Conservation (phyloP, 2,113 vertebrate genomes). For the Lagopus muta region DNA sequence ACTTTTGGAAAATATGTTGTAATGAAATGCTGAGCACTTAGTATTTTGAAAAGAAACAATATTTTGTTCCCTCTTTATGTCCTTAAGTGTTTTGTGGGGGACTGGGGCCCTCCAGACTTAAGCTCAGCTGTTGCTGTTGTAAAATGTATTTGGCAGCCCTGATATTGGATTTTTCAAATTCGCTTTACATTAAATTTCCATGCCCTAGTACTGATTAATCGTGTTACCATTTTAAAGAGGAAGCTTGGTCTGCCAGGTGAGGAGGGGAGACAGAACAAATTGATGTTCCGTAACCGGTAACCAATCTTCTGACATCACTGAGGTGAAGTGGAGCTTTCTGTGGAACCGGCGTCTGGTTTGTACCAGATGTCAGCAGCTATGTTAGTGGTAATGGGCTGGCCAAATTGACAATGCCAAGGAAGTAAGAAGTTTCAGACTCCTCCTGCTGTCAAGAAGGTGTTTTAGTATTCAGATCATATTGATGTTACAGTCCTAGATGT, state of each 20-base stretch:
- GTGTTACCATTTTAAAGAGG: slow-evolving; percentile 56
- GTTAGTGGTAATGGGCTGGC: not conserved
- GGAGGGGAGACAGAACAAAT: slow-evolving; percentile 56
- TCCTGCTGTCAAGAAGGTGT: not conserved
- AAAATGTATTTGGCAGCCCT: slow-evolving; percentile 55
- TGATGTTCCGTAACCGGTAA: slow-evolving; percentile 1
- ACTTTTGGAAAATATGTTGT: not conserved
- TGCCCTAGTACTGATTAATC: slow-evolving; percentile 39
- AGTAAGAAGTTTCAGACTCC: not conserved
- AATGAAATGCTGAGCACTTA: not conserved
- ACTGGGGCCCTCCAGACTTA: not conserved
- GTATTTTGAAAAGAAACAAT: not conserved
- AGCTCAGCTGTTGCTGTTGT: not conserved
- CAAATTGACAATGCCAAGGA: not conserved
- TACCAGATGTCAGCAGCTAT: not conserved
- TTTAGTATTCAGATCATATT: not conserved
- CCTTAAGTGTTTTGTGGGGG: not conserved
- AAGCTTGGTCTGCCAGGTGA: slow-evolving; percentile 14
- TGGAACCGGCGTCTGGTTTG: not conserved
- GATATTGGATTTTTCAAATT: slow-evolving; percentile 38
- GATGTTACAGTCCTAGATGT: not conserved
- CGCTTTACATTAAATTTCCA: slow-evolving; percentile 43
- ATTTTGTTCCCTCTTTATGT: not conserved
- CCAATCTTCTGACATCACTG: slow-evolving; percentile 3
- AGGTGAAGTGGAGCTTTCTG: not conserved